Evolutionary conservation across 2,113 vertebrate species (phyloP), one percentile per base, ranked within the genome.

Genomic region (Heptranchias perlo): DNA sequence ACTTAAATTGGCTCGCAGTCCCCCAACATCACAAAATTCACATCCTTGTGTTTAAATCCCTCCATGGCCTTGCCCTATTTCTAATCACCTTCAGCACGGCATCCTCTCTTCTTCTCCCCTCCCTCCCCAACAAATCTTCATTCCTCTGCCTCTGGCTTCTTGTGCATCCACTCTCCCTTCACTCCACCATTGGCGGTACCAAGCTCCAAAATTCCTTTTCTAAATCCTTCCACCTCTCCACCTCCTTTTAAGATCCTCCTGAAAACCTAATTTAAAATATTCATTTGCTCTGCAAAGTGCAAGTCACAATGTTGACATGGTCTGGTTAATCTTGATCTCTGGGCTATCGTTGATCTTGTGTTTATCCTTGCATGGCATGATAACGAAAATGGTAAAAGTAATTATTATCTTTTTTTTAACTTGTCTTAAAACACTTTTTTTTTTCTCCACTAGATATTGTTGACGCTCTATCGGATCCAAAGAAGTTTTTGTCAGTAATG

Each of bases 401-500:
- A 58, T 52, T 31, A 44, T 49, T 28, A 67, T 31, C 23, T 52
- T 69, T 69, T 67, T 31, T 44, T 47, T 25, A 47, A 49, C 18
- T 18, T 52, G 44, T 10, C 86, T 84, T 25, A 92, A 64, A 52
- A 95, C 25, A 84, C 97, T 96, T 96, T n/a, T 23, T 49, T 0
- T n/a, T n/a, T 96, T 95, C 96, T 96, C 16, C 97, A 97, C 21
- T 97, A 99, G 99, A 98, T 96, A 99, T 99, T 39, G 99, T 99
- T 96, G 99, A 99, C 96, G 99, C 99, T 97, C 98, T 99, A 91
- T 99, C 99, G 96, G 99, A 99, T 97, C 99, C 99, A 97, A 99
- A 99, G 98, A 99, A 99, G 97, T 99, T 99, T 97, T 97, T 99
- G 96, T 99, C 99, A 87, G 99, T 99, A 96, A 99, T 98, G 49